Base-by-base conservation (phyloP, 1,140 invertebrate genomes). In the Subanguina moxae region DNA sequence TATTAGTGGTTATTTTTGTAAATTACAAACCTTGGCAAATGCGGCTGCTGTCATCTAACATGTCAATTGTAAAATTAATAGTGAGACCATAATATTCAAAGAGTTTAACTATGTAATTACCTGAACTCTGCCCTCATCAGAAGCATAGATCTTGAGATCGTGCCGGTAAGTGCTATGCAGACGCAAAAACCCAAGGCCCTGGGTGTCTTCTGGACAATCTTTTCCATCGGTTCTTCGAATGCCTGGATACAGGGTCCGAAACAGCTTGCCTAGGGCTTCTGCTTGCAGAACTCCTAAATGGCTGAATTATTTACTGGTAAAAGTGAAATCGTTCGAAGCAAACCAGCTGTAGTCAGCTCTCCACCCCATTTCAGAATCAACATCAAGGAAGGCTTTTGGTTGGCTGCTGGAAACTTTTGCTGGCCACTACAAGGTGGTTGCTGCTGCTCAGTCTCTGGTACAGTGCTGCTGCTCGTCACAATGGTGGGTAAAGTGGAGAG, bases 311-410 rank as follows among this genome's bases (percentile, higher is more conserved):
- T 52, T 7, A 21, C 3, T 7, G 3, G 48, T 15, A 52, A 21
- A 52, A 19, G 17, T 52, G 15, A 61, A 25, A 61, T 7, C 8
- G 19, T 43, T 61, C n/a, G 13, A 13, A 61, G 8, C 3, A 3
- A 19, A 25, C 95, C 95, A 0, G 93, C 93, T 0, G 94, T 93
- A n/a, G 96, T 99, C 75, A 99, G 84, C 85, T 98, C 96, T 38
- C 96, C 95, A 65, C 95, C 96, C 95, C 96, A 99, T 86, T 99
- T 99, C 30, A 98, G 85, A 72, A 99, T 97, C 43, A 98, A 85
- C 17, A 97, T 90, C 52, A 96, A 84, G 91, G 93, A 1, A 91
- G 92, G 77, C 93, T 57, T 45, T 48, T 67, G 19, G 30, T 62
- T 21, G 17, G 23, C 17, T 61, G 58, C 32, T 38, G 28, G 38